Base-by-base conservation (phyloP, 2,113 vertebrate species). In the Microcebus lehilahytsara region DNA sequence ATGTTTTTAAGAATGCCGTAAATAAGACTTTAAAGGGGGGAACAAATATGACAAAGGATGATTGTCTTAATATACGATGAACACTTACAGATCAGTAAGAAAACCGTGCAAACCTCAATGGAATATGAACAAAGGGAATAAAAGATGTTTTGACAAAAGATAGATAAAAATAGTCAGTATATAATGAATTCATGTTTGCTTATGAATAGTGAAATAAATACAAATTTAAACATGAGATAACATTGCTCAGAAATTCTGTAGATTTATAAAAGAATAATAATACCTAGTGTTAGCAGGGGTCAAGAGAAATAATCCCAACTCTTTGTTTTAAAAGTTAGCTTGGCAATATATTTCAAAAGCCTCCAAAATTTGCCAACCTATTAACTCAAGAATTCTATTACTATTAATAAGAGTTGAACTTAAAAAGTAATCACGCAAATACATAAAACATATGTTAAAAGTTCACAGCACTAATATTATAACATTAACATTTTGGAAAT, bases 381-480 rank as follows among this genome's bases (percentile, higher is more conserved):
- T 30, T 91, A 58, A 79, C 17, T 11, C 30, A 74, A 88, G 22
- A 80, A 93, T 89, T 92, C 27, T 62, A n/a, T 84, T 87, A 27
- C 14, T 72, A n/a, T 84, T 87, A 23, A 11, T 72, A 58, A 58
- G 22, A 88, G 9, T 89, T 94, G 85, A 91, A 67, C 25, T 51
- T 90, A 49, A 95, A 89, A 89, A 56, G 12, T 42, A 86, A 79
- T 83, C 34, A 79, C n/a, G 77, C 9, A 93, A 89, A 58, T 75
- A 56, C 17, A 85, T 58, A 49, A 85, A 85, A 66, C 19, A 14
- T 42, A 32, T 34, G 32, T 69, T 72, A 37, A 89, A 81, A 89
- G 0, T 92, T 86, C 23, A 56, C 49, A 77, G 6, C 1, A 42
- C 60, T 86, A 6, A 56, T 53, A 30, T 87, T 85, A 14, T 42